Evolutionary conservation across 2,797 vertebrate species (phyloP).

Genomic region (Pseudopleuronectes americanus): DNA sequence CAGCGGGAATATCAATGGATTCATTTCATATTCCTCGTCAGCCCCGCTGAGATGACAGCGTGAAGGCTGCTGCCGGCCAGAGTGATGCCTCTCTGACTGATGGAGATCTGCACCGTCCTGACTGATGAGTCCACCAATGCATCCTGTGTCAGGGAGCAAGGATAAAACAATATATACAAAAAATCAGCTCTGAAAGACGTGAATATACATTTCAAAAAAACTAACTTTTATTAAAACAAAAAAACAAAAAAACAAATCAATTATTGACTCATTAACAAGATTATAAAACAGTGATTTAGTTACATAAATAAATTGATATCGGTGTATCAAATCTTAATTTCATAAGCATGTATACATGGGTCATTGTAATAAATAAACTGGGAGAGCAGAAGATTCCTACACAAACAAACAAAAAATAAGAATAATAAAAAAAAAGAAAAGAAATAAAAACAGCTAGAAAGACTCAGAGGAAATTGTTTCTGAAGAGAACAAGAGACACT

Average conservation of each 20-base stretch:
- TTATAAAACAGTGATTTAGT: slow-evolving; percentile 99
- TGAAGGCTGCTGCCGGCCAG: slow-evolving; percentile 67
- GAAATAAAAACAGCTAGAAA: slow-evolving; percentile 76
- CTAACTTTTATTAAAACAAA: slow-evolving; percentile 99
- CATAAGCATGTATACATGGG: slow-evolving; percentile 99
- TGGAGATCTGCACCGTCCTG: slow-evolving; percentile 64
- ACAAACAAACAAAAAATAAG: slow-evolving; percentile 65
- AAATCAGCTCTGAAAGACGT: slow-evolving; percentile 26
- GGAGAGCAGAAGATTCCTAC: slow-evolving; percentile 92
- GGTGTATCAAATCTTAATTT: slow-evolving; percentile 99
- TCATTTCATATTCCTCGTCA: slow-evolving; percentile 69
- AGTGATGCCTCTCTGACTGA: slow-evolving; percentile 66
- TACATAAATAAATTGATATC: slow-evolving; percentile 99
- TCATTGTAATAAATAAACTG: slow-evolving; percentile 99
- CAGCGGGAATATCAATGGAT: slow-evolving; percentile 78
- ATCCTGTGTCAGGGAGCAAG: neutral
- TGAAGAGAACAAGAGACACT: slow-evolving; percentile 94
- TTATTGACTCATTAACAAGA: slow-evolving; percentile 99
- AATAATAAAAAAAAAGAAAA: slow-evolving; percentile 36
- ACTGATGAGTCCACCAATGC: slow-evolving; percentile 22
- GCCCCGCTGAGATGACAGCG: slow-evolving; percentile 64
- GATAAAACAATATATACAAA: neutral
- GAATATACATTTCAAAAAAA: slow-evolving; percentile 87
- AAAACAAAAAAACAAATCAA: slow-evolving; percentile 76
- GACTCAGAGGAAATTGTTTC: slow-evolving; percentile 93